Evolutionary conservation across 2,113 vertebrate species (phyloP), one percentile per base, ranked within the genome.

Genomic region (Ranitomeya variabilis): DNA sequence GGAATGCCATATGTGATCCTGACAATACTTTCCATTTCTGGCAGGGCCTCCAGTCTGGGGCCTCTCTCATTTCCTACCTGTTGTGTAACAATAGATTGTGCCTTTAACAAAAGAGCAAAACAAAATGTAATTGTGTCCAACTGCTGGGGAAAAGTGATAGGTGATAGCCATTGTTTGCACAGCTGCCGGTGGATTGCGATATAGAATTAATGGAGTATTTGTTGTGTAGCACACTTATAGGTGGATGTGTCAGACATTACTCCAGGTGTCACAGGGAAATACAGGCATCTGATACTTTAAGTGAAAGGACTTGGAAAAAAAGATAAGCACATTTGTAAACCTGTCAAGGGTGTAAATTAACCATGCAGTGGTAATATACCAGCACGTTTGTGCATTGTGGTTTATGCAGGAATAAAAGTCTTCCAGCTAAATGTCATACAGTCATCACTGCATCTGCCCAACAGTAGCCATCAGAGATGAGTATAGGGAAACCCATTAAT

Each of bases 271-370:
- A 7, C 71, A 31, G 45, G 66, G 21, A 45, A 76, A 78, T 67
- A 76, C 14, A 55, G 60, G 71, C n/a, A 88, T 62, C 59, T 78
- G 81, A 88, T 83, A 88, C 57, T 82, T 14, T 77, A 37, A 77
- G 73, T 83, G 57, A 84, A 64, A 84, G 87, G 57, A 88, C 80
- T 80, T 57, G 74, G 66, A 64, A 16, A 59, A 26, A 74, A 76
- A 77, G 87, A 88, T 88, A 84, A 83, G 69, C 31, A 5, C 37
- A 84, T 76, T 54, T 76, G 71, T 88, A 83, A 88, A 88, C 80
- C 81, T 88, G 87, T 77, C 80, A 83, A 80, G 66, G 13, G 31
- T 57, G 31, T 69, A 67, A 66, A 87, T 80, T 69, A 80, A 69
- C 76, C 45, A 37, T 78, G 19, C 37, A n/a, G 59, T 71, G 82